Base-by-base conservation (phyloP, 30 jellyfish, hydroid and myxozoan genomes). In the Rhopilema esculentum region DNA sequence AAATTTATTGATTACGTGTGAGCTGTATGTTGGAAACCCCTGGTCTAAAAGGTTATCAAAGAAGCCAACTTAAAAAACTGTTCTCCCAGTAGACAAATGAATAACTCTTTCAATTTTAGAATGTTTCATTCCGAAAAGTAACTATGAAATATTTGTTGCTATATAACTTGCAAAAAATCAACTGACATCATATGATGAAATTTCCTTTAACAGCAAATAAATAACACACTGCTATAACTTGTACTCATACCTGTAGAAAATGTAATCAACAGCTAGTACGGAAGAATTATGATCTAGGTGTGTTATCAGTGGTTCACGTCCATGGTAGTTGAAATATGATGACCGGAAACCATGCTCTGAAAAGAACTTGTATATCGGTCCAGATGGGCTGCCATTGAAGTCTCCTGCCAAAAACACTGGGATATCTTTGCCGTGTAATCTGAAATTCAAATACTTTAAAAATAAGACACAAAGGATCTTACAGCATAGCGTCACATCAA, bases 351-450 rank as follows among this genome's bases (percentile, higher is more conserved):
- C 94, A 31, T n/a, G 79, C 23, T 85, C 83, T 4, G 30, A 7
- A 49, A 85, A 85, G 57, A 52, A 85, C n/a, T 85, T 74, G 84
- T 85, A 85, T 18, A 85, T 66, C 0, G 94, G 88, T 65, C 94
- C 94, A 50, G 27, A 48, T 25, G 88, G 88, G 12, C 74, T 40
- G 27, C 88, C 94, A 66, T 85, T 85, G 53, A 85, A 85, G 66
- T 85, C 94, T 12, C 94, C 94, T 20, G 88, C 85, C 31, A 85
- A 70, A 23, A 85, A 75, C 22, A 85, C 68, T 23, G 94, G 94
- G 50, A 85, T 32, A 62, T 85, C 94, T 22, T 49, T 64, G 21
- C 79, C 49, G 22, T 72, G 78, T 4, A 70, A 66, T 22, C 94
- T 85, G 77, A 33, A 85, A 32, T 40, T 40, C 57, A 40, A 40